Percentiles rank a stretch among this genome's conserved stretches.
Evolutionary conservation across 2,888 invertebrate genomes (phyloP).

Genomic region (Melanotus villosus): DNA sequence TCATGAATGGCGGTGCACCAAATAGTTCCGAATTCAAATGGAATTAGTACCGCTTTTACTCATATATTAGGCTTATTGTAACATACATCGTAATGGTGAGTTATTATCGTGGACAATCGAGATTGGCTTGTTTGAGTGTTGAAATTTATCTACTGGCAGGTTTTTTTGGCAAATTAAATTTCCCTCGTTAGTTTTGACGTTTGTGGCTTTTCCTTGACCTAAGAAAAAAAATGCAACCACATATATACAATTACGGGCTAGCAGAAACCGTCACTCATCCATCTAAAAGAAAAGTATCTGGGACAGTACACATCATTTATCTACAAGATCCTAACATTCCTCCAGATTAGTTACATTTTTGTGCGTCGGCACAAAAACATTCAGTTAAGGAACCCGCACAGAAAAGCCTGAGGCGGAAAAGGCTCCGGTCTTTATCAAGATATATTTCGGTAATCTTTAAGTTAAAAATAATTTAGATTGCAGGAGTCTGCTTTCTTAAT

Average conservation of each 20-base stretch:
- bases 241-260: not conserved
- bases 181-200: no score
- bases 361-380: slow-evolving; percentile 11
- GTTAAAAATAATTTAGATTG: not conserved
- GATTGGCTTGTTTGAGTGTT: not conserved
- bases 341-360: slow-evolving; percentile 15
- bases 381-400: slow-evolving; percentile 3
- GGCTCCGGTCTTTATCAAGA: not conserved
- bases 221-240: not conserved
- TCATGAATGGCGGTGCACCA: not conserved
- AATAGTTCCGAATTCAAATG: slow-evolving; percentile 1
- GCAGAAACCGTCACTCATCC: not conserved
- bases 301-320: slow-evolving; percentile 17
- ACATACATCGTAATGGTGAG: no score
- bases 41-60: slow-evolving; percentile 2
- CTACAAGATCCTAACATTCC: slow-evolving; percentile 12
- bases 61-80: not conserved
- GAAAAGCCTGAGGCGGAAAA: slow-evolving; percentile 1
- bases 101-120: not conserved
- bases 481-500: not conserved
- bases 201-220: not conserved
- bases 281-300: slow-evolving; percentile 1
- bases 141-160: no score
- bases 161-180: no score
- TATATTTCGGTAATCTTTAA: not conserved